Conservation (phyloP, 2,888 invertebrate species). For the Cerastoderma edule region DNA sequence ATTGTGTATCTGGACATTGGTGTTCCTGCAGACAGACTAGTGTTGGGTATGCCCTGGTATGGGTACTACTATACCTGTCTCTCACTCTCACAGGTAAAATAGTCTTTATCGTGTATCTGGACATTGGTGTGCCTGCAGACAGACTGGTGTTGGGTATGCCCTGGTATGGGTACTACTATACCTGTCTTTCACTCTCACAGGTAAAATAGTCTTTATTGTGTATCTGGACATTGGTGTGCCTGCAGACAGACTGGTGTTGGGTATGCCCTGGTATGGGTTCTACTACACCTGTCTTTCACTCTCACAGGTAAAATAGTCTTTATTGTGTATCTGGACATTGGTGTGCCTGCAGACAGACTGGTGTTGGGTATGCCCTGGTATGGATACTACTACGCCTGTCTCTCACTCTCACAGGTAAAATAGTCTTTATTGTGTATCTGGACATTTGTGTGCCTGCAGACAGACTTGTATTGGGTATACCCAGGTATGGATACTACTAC, state of each 20-base stretch:
- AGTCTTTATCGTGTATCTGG: neutral
- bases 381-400: constrained; percentile 83
- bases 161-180: neutral
- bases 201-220: neutral
- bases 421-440: neutral
- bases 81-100: constrained; percentile 48
- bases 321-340: too few relatives aligned
- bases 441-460: neutral
- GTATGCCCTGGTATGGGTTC: too few relatives aligned
- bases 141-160: neutral
- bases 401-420: constrained; percentile 52
- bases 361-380: constrained; percentile 84
- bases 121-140: neutral
- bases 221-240: too few relatives aligned
- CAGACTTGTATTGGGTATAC: neutral
- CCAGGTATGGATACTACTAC: neutral
- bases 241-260: too few relatives aligned
- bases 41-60: constrained; percentile 84
- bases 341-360: constrained; percentile 77
- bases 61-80: constrained; percentile 83
- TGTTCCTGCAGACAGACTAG: constrained; percentile 77
- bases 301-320: too few relatives aligned
- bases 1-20: too few relatives aligned
- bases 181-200: neutral
- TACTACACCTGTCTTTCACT: too few relatives aligned